Evolutionary conservation across 2,113 vertebrate species (phyloP).

Genomic region (Megaleporinus macrocephalus): DNA sequence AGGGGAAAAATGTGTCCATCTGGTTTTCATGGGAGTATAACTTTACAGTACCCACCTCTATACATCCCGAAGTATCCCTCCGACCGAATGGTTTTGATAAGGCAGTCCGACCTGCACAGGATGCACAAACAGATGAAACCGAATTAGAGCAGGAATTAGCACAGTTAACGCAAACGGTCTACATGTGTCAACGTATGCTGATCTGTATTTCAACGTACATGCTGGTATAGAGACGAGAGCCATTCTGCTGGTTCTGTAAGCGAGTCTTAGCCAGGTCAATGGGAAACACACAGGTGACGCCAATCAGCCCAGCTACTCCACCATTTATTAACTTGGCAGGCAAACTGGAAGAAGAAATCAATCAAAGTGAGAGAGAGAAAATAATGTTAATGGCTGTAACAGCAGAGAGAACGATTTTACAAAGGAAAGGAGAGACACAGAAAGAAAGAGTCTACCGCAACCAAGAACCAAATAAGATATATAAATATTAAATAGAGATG

Average conservation of each 20-base stretch:
- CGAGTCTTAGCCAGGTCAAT: conserved; percentile 98
- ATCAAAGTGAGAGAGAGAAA: neutral
- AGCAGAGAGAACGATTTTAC: neutral
- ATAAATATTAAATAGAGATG: too few species aligned
- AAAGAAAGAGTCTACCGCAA: too few species aligned
- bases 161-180: neutral
- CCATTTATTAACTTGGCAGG: conserved; percentile 99
- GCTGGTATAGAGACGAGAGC: conserved; percentile 91
- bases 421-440: too few species aligned
- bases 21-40: conserved; percentile 34
- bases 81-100: conserved; percentile 85
- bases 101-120: conserved; percentile 81
- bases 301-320: conserved; percentile 94
- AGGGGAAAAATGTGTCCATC: too few species aligned
- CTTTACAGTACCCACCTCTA: conserved; percentile 72
- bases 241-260: conserved; percentile 98
- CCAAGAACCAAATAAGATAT: too few species aligned
- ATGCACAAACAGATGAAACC: conserved; percentile 39
- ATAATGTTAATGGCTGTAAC: neutral
- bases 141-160: neutral
- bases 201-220: conserved; percentile 79
- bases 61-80: conserved; percentile 87
- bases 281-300: conserved; percentile 98
- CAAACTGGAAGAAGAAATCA: conserved; percentile 79
- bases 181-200: neutral